phyloP scores from a whole-genome alignment of 1,140 invertebrate genomes.

The Bombus difficillimus region DNA sequence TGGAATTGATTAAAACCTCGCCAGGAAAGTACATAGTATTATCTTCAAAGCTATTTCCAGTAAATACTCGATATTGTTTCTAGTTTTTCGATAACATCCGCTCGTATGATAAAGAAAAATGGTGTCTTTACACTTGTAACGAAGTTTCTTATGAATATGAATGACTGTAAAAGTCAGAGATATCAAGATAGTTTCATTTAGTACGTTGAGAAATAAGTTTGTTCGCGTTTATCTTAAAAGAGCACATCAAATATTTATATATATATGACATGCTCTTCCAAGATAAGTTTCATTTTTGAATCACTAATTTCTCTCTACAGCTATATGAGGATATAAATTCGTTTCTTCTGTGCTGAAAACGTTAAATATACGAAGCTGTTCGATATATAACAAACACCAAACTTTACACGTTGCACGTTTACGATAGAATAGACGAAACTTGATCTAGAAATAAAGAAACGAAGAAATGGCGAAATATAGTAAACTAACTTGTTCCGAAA shows the following conservation, averaged over 20 bases:
- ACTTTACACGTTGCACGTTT: not conserved
- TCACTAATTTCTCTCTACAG: not conserved
- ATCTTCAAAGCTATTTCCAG: not conserved
- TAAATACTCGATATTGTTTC: not conserved
- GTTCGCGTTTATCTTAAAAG: not conserved
- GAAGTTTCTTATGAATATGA: not conserved
- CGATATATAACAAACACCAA: accelerated
- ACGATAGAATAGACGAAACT: not conserved
- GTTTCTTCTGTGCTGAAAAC: accelerated
- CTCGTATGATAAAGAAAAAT: too few species aligned
- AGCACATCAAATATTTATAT: too few species aligned
- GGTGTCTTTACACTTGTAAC: not conserved
- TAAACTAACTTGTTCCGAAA: not conserved
- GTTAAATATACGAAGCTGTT: not conserved
- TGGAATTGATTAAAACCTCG: constrained; percentile 14
- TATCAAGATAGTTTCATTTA: not conserved
- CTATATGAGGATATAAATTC: not conserved
- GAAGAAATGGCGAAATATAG: not conserved
- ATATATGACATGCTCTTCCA: not conserved
- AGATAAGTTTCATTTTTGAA: not conserved
- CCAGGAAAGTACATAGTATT: not conserved
- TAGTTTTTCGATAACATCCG: not conserved
- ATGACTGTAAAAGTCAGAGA: not conserved
- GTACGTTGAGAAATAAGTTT: not conserved
- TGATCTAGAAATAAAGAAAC: too few species aligned